phyloP scores from a whole-genome alignment of 2,797 vertebrate genomes.

The Toxotes lorentzi region DNA sequence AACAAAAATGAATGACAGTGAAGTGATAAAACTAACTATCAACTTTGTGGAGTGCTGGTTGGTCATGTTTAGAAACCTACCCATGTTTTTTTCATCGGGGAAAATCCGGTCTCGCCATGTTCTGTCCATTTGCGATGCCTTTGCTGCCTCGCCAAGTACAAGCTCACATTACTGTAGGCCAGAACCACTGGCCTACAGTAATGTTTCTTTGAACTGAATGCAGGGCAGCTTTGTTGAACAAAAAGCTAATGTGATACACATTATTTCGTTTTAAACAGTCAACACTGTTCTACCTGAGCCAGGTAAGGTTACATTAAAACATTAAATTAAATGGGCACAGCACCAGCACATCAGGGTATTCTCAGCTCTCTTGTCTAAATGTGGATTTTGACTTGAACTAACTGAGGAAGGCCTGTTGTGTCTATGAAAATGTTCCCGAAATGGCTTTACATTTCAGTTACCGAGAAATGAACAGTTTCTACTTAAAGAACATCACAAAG shows the following conservation, averaged over 20 bases:
- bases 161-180: neutral
- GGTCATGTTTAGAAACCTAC: neutral
- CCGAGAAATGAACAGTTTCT: constrained; percentile 9
- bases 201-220: neutral
- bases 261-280: neutral
- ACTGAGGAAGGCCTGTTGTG: neutral
- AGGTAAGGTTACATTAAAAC: neutral
- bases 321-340: neutral
- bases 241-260: neutral
- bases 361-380: neutral
- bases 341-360: neutral
- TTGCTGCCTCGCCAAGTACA: neutral
- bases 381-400: neutral
- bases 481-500: constrained; percentile 6
- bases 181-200: no score
- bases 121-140: neutral
- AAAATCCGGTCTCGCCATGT: neutral
- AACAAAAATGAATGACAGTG: no score
- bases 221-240: neutral
- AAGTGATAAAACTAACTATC: neutral
- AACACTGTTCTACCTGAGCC: neutral
- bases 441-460: constrained; percentile 6
- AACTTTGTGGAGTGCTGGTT: neutral
- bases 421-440: neutral
- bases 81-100: neutral